Percentiles rank a stretch among this genome's conserved stretches.
Conservation (phyloP, 2,797 vertebrate genomes). For the Tauraco hartlaubi region DNA sequence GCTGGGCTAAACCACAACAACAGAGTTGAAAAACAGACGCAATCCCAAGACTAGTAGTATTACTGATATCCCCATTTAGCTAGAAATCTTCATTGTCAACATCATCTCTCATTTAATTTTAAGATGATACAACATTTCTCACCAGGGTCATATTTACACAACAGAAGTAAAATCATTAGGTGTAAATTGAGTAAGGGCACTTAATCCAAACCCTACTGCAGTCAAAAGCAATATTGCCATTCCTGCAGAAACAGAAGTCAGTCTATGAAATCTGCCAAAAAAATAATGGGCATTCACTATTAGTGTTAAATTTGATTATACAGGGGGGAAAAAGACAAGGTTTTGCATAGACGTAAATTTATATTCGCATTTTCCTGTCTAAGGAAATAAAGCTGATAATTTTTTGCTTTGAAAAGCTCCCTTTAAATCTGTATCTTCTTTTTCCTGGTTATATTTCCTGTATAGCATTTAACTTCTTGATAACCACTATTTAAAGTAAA, state of each 20-base stretch:
- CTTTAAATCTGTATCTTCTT: not conserved
- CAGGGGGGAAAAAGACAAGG: rapidly evolving
- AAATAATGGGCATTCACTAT: not conserved
- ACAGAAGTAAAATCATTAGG: not conserved
- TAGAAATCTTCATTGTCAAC: not conserved
- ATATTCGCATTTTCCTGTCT: not conserved
- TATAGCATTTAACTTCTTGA: not conserved
- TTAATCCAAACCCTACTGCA: not conserved
- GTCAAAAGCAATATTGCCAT: not conserved
- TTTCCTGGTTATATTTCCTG: not conserved
- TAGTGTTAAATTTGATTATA: not conserved
- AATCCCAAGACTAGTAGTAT: not conserved
- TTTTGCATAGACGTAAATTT: not conserved
- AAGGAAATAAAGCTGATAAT: not conserved
- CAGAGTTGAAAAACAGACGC: not conserved
- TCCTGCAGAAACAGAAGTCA: not conserved
- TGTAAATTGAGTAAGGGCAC: not conserved
- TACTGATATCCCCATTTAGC: not conserved
- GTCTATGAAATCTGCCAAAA: not conserved
- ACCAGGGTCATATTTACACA: not conserved
- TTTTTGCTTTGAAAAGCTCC: not conserved
- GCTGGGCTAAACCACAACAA: too few species aligned
- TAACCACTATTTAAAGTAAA: not conserved
- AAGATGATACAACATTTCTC: not conserved
- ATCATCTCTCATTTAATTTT: not conserved